Evolutionary conservation across 1,140 invertebrate genomes (phyloP).

Genomic region (Zophobas atratus): DNA sequence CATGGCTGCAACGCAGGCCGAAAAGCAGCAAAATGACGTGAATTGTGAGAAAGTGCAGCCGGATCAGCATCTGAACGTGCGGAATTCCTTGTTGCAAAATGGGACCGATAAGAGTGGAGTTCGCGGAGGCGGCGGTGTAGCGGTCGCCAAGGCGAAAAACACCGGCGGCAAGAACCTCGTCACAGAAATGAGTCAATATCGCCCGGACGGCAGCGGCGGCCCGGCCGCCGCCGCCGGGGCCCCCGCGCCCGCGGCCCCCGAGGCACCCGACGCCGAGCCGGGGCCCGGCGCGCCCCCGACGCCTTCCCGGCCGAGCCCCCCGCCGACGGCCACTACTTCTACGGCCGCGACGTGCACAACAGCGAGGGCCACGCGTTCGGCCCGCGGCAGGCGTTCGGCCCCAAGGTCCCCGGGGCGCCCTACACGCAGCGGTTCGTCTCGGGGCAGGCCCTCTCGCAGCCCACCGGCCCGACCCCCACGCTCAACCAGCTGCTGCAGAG

Average conservation of each 20-base stretch:
- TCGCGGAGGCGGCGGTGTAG: conserved; percentile 63
- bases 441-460: conserved; percentile 80
- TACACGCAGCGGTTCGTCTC: conserved; percentile 73
- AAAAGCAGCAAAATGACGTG: conserved; percentile 75
- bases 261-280: conserved; percentile 44
- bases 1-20: conserved; percentile 78
- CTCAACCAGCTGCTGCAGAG: conserved; percentile 82
- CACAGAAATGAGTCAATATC: conserved; percentile 68
- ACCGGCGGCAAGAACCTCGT: conserved; percentile 65
- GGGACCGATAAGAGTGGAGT: conserved; percentile 69
- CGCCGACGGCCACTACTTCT: conserved; percentile 62
- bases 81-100: conserved; percentile 75
- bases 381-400: conserved; percentile 63
- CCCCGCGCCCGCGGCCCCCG: conserved; percentile 52
- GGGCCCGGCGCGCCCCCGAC: conserved; percentile 48
- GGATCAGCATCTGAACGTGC: conserved; percentile 74
- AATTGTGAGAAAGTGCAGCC: conserved; percentile 74
- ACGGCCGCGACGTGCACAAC: conserved; percentile 63
- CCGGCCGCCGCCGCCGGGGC: conserved; percentile 52
- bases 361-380: conserved; percentile 63
- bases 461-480: conserved; percentile 90
- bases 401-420: conserved; percentile 58
- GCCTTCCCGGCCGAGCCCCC: conserved; percentile 49
- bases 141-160: conserved; percentile 64
- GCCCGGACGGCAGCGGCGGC: conserved; percentile 63